phyloP scores from a whole-genome alignment of 2,797 vertebrate genomes.

The Hyperoplus immaculatus region DNA sequence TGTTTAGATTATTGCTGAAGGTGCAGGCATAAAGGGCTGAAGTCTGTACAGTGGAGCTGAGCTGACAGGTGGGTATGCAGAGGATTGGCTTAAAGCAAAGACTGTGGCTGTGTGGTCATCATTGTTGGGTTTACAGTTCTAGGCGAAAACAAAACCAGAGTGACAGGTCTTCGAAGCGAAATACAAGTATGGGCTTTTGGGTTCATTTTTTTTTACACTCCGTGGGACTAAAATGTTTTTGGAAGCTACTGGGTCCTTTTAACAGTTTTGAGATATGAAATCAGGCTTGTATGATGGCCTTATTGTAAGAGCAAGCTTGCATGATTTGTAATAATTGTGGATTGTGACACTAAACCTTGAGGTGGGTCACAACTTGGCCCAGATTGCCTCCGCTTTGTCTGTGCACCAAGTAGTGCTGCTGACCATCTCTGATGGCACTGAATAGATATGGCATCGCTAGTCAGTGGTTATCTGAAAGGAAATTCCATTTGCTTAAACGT shows the following conservation, averaged over 20 bases:
- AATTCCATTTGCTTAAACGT: slow-evolving; percentile 15
- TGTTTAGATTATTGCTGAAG: slow-evolving; percentile 65
- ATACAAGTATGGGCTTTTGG: slow-evolving; percentile 17
- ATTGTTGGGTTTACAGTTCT: slow-evolving; percentile 15
- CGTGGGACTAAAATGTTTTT: slow-evolving; percentile 5
- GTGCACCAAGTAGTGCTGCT: background rate
- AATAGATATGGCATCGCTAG: background rate
- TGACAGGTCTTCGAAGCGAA: slow-evolving; percentile 1
- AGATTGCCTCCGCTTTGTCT: slow-evolving; percentile 8
- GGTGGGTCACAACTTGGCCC: background rate
- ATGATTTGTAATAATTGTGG: slow-evolving; percentile 23
- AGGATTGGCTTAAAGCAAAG: slow-evolving; percentile 2
- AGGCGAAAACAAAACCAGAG: slow-evolving; percentile 29
- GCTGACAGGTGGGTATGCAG: slow-evolving; percentile 55
- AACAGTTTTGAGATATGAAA: slow-evolving; percentile 40
- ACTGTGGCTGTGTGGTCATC: background rate
- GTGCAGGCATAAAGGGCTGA: slow-evolving; percentile 66
- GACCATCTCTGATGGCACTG: slow-evolving; percentile 17
- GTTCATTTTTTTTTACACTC: slow-evolving; percentile 42
- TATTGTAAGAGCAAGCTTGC: slow-evolving; percentile 6
- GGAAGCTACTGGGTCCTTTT: slow-evolving; percentile 46
- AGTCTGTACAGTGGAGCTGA: slow-evolving; percentile 75
- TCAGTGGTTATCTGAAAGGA: slow-evolving; percentile 13
- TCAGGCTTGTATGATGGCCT: slow-evolving; percentile 16
- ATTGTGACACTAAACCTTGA: slow-evolving; percentile 42